These are phyloP conservation scores for Adelosebastes latens DNA, from an alignment of 2,797 vertebrate genomes.

Conservation along the genomic window DNA sequence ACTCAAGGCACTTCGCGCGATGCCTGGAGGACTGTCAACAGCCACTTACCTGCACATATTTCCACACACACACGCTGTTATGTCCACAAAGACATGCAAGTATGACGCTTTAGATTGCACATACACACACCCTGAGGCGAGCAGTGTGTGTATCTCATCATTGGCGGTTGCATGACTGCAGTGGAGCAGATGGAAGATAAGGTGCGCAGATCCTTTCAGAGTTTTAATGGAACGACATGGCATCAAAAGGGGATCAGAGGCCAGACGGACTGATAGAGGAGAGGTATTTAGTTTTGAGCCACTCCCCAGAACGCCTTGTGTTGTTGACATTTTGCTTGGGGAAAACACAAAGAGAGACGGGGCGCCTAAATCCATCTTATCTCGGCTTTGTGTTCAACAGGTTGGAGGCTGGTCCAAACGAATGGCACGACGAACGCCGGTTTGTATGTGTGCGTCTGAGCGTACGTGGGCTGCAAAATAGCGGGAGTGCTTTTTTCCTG, in stretches of 20 bases:
- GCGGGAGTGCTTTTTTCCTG: slow-evolving; percentile 3
- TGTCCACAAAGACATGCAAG: background rate
- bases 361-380: slow-evolving; percentile 50
- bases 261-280: slow-evolving; percentile 45
- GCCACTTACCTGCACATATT: slow-evolving; percentile 50
- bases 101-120: background rate
- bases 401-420: slow-evolving; percentile 44
- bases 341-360: slow-evolving; percentile 55
- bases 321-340: slow-evolving; percentile 68
- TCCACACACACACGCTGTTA: background rate
- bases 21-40: slow-evolving; percentile 64
- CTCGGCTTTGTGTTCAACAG: slow-evolving; percentile 56
- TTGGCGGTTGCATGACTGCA: background rate
- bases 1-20: slow-evolving; percentile 60
- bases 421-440: slow-evolving; percentile 15
- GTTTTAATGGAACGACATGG: slow-evolving; percentile 55
- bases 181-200: slow-evolving; percentile 49
- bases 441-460: background rate
- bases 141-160: slow-evolving; percentile 22
- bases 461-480: slow-evolving; percentile 10
- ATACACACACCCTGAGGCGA: slow-evolving; percentile 1
- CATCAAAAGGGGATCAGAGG: slow-evolving; percentile 65
- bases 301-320: slow-evolving; percentile 50
- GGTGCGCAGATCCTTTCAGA: slow-evolving; percentile 48
- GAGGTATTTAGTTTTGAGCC: slow-evolving; percentile 55